Conservation (phyloP, 1,140 invertebrate genomes). For the Hydropsyche tenuis region DNA sequence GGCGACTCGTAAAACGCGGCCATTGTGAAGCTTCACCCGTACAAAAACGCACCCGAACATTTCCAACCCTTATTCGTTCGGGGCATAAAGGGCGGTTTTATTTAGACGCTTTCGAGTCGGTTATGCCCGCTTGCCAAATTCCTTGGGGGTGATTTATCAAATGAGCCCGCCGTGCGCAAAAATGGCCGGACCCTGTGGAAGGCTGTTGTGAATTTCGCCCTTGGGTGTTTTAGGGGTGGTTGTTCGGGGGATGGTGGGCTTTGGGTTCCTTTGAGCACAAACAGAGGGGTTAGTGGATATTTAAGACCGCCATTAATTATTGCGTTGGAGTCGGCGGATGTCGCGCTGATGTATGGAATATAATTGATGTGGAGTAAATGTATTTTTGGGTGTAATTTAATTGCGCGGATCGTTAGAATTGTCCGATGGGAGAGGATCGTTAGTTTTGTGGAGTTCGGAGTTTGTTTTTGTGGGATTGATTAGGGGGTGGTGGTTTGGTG, state of each 20-base stretch:
- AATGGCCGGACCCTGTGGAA: too few species aligned
- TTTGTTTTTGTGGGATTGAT: too few species aligned
- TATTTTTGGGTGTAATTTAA: too few species aligned
- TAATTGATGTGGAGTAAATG: too few species aligned
- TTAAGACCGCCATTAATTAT: conserved; percentile 51
- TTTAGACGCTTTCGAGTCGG: not conserved
- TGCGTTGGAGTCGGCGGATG: conserved; percentile 27
- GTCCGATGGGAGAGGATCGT: too few species aligned
- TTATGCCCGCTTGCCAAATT: conserved; percentile 19
- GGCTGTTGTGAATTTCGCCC: not conserved
- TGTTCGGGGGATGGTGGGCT: not conserved
- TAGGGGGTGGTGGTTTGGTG: too few species aligned
- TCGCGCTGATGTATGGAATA: not conserved
- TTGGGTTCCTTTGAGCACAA: conserved; percentile 44
- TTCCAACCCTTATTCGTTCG: too few species aligned
- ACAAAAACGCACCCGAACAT: not conserved
- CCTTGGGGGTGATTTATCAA: conserved; percentile 51
- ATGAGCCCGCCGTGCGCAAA: conserved; percentile 42
- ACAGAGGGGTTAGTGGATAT: conserved; percentile 47
- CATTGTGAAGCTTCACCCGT: conserved; percentile 46
- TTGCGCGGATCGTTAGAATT: too few species aligned
- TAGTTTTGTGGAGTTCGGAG: too few species aligned
- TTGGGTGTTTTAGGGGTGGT: conserved; percentile 13
- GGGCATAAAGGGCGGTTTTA: too few species aligned
- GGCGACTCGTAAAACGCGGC: conserved; percentile 48